Evolutionary conservation across 2,888 invertebrate genomes (phyloP).

Genomic region (Chloroclysta siterata): DNA sequence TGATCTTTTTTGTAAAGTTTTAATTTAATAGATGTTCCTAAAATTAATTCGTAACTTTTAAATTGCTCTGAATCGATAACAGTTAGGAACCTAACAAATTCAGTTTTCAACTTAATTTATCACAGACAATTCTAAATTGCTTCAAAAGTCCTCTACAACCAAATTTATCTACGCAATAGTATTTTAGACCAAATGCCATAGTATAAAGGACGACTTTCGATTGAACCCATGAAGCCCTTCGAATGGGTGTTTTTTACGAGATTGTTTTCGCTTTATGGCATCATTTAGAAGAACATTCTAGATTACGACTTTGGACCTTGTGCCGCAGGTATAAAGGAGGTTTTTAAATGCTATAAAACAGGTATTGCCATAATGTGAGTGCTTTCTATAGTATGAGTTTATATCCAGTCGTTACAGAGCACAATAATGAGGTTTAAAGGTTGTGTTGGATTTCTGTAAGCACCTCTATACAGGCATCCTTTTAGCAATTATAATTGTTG

Average conservation of each 20-base stretch:
- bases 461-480: neutral
- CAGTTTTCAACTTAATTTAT: slow-evolving; percentile 3
- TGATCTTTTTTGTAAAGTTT: too few relatives aligned
- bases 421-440: slow-evolving; percentile 52
- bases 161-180: slow-evolving; percentile 6
- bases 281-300: slow-evolving; percentile 43
- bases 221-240: slow-evolving; percentile 43
- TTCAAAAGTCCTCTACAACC: slow-evolving; percentile 5
- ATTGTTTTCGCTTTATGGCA: slow-evolving; percentile 55
- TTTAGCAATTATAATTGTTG: slow-evolving; percentile 10
- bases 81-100: too few relatives aligned
- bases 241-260: slow-evolving; percentile 51
- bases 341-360: slow-evolving; percentile 44
- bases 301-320: slow-evolving; percentile 40
- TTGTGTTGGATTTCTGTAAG: slow-evolving; percentile 7
- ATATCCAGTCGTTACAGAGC: slow-evolving; percentile 58
- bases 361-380: slow-evolving; percentile 45
- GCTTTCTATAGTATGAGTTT: slow-evolving; percentile 57
- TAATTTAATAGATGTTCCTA: too few relatives aligned
- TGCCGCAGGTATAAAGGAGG: slow-evolving; percentile 40
- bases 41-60: too few relatives aligned
- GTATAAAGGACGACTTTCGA: slow-evolving; percentile 39
- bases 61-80: neutral
- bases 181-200: slow-evolving; percentile 28
- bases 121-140: slow-evolving; percentile 22